These are phyloP conservation scores for Eupithecia subfuscata DNA, from an alignment of 2,888 invertebrate species.

Conservation along the genomic window DNA sequence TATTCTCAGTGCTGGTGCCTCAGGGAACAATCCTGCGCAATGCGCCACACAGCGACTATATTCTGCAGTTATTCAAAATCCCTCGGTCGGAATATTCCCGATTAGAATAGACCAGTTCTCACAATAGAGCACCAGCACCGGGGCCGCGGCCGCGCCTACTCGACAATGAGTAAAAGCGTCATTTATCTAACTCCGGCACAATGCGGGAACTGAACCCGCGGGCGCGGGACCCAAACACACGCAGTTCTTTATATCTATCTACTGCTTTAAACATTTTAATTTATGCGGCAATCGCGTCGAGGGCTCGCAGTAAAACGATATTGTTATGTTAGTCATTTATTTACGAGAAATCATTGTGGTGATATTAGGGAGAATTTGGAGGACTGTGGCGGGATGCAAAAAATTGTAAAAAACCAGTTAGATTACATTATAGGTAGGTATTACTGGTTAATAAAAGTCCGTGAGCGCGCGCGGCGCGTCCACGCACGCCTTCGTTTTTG, in stretches of 20 bases:
- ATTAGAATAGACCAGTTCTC: conserved; percentile 39
- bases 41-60: conserved; percentile 16
- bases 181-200: conserved; percentile 60
- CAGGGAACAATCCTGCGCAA: conserved; percentile 9
- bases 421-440: background rate
- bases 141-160: conserved; percentile 43
- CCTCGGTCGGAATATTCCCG: conserved; percentile 35
- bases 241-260: conserved; percentile 44
- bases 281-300: conserved; percentile 42
- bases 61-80: conserved; percentile 31
- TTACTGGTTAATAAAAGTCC: background rate
- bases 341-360: conserved; percentile 60
- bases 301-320: conserved; percentile 57
- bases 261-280: conserved; percentile 40
- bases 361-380: conserved; percentile 13
- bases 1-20: background rate
- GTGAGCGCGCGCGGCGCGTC: conserved; percentile 19
- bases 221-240: conserved; percentile 45
- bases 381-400: background rate
- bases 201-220: conserved; percentile 49
- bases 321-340: conserved; percentile 62
- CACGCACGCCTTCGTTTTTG: conserved; percentile 34
- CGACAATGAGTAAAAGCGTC: conserved; percentile 54
- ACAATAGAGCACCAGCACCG: conserved; percentile 44
- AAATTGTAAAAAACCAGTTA: background rate